Base-by-base conservation (phyloP, 1,140 invertebrate species). In the Anoplophora glabripennis region DNA sequence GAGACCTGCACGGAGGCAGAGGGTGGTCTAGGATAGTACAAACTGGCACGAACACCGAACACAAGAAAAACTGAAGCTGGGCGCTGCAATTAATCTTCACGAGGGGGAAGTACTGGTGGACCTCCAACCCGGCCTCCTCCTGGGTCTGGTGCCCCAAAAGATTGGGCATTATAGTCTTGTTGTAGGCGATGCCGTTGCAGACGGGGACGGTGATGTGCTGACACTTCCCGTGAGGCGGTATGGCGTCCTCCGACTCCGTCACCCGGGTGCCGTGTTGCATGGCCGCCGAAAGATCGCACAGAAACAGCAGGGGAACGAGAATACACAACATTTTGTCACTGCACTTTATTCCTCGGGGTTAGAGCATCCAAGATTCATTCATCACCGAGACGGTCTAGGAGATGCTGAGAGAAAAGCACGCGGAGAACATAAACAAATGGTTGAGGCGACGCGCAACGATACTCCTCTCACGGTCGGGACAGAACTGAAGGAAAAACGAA, bases 161-260 rank as follows among this genome's bases (percentile, higher is more conserved):
- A 79, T 98, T 99, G 3, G 95, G 96, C 87, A 97, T 94, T 55
- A 97, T 96, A 0, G 96, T 99, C 76, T 89, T 82, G 76, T 98
- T 99, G 76, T 99, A 99, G 34, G 84, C 85, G 53, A 98, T 90
- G 69, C 96, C 89, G 76, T 88, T 87, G 78, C 96, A 99, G 66
- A 97, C 83, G 9, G 89, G 89, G 57, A 98, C 93, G 4, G 88
- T 94, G 59, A 98, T 96, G 1, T 89, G 88, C 74, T 98, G 93
- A 79, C 95, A 98, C 72, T 88, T 87, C 67, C 88, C 87, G 73
- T 94, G 90, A 63, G 84, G 83, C 11, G 86, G 84, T 59, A 68
- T 53, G 17, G 41, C 38, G 55, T 68, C 66, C 33, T 70, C 66
- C 3, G 46, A 36, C 37, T 68, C 62, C n/a, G 44, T 59, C n/a